phyloP scores from a whole-genome alignment of 2,113 vertebrate genomes.

The Mustela lutreola region DNA sequence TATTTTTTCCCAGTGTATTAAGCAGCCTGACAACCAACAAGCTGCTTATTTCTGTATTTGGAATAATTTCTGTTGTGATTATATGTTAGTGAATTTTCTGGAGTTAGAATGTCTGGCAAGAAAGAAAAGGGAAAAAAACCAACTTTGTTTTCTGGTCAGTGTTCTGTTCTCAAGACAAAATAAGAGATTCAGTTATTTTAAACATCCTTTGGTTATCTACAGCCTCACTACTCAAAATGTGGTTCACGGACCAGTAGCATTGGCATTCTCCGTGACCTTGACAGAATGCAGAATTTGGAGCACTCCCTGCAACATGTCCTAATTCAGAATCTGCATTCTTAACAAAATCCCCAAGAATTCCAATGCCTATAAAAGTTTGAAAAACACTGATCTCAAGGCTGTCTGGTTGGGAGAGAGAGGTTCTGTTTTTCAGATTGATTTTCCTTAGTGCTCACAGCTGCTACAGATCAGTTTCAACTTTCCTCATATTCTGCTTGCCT shows the following conservation, averaged over 20 bases:
- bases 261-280: background rate
- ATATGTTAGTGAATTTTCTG: background rate
- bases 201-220: background rate
- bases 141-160: background rate
- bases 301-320: background rate
- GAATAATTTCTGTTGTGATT: slow-evolving; percentile 11
- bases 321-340: background rate
- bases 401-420: background rate
- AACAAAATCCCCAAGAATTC: background rate
- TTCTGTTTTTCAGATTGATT: background rate
- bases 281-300: background rate
- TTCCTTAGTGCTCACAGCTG: background rate
- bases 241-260: background rate
- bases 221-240: background rate
- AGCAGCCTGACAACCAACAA: background rate
- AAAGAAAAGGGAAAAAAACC: background rate
- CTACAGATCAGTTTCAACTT: background rate
- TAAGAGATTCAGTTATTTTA: background rate
- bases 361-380: background rate
- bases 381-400: background rate
- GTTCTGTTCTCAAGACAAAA: background rate
- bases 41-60: background rate
- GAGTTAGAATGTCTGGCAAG: background rate
- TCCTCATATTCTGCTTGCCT: background rate
- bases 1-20: background rate